Conservation (phyloP, 1,140 invertebrate species). For the Drosophila subobscura region DNA sequence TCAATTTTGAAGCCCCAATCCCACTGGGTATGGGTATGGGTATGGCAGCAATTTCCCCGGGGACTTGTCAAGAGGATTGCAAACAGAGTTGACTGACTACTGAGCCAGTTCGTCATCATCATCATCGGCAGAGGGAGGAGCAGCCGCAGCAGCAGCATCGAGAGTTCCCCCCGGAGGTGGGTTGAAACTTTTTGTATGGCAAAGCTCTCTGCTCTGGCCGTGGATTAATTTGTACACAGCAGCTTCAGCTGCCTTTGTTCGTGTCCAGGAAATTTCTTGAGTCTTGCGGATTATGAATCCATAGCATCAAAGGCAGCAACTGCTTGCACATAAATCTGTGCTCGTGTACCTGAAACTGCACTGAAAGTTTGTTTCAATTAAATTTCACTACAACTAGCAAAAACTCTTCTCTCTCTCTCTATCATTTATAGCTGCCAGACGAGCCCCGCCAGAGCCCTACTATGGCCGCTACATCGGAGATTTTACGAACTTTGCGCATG, state of each 20-base stretch:
- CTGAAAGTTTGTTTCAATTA: constrained; percentile 15
- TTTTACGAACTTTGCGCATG: constrained; percentile 89
- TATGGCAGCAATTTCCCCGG: constrained; percentile 46
- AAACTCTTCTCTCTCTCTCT: neutral
- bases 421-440: constrained; percentile 57
- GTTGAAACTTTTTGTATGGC: constrained; percentile 54
- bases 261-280: constrained; percentile 34
- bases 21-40: constrained; percentile 22
- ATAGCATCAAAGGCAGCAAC: constrained; percentile 19
- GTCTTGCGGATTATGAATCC: constrained; percentile 63
- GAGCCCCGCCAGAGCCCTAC: constrained; percentile 87
- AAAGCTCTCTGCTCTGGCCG: constrained; percentile 49
- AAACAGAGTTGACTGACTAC: constrained; percentile 44
- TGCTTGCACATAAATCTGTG: neutral
- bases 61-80: constrained; percentile 71
- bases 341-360: constrained; percentile 20
- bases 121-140: neutral
- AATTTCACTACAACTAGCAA: constrained; percentile 23
- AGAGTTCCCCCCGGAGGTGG: constrained; percentile 11
- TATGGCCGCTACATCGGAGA: constrained; percentile 90
- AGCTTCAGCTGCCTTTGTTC: constrained; percentile 35
- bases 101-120: constrained; percentile 50
- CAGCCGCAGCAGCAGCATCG: neutral
- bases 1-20: constrained; percentile 72
- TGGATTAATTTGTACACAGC: constrained; percentile 65